A percentile compares a stretch with the other conserved stretches of the same genome.
Evolutionary conservation across 2,888 invertebrate species (phyloP).

Genomic region (Apocheima hispidaria): DNA sequence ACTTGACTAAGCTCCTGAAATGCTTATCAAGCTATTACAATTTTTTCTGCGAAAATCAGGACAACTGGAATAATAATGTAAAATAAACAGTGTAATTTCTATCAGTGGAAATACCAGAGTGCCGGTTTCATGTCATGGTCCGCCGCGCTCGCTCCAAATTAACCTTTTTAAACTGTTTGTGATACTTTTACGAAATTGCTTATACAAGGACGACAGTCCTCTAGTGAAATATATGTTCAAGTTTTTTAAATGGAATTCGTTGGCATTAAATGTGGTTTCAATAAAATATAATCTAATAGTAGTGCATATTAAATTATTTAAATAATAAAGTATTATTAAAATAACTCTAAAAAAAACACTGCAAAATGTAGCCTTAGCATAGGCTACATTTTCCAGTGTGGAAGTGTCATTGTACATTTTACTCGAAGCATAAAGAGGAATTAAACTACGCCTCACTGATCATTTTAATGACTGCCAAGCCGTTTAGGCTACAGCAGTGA

Average conservation of each 20-base stretch:
- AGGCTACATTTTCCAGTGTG: too few relatives aligned
- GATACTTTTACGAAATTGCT: conserved; percentile 39
- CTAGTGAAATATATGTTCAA: conserved; percentile 36
- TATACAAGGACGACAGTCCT: conserved; percentile 35
- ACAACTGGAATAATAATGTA: conserved; percentile 21
- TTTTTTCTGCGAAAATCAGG: conserved; percentile 1
- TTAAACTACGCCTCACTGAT: too few relatives aligned
- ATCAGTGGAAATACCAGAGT: conserved; percentile 37
- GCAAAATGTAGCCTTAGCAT: too few relatives aligned
- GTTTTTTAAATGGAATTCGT: conserved; percentile 33
- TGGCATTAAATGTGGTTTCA: conserved; percentile 19
- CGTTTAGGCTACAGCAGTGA: too few relatives aligned
- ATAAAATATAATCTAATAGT: too few relatives aligned
- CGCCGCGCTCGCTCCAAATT: conserved; percentile 43
- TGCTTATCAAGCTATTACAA: neutral
- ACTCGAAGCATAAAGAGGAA: too few relatives aligned
- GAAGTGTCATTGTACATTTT: too few relatives aligned
- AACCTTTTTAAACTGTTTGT: conserved; percentile 47
- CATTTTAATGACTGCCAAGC: too few relatives aligned
- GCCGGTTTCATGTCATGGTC: conserved; percentile 42
- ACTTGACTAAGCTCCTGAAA: neutral
- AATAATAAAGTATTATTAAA: too few relatives aligned
- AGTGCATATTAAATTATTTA: too few relatives aligned
- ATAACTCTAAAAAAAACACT: too few relatives aligned
- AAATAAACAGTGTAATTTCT: conserved; percentile 36